Evolutionary conservation across 2,113 vertebrate genomes (phyloP).

Genomic region (Crotalus helleri): DNA sequence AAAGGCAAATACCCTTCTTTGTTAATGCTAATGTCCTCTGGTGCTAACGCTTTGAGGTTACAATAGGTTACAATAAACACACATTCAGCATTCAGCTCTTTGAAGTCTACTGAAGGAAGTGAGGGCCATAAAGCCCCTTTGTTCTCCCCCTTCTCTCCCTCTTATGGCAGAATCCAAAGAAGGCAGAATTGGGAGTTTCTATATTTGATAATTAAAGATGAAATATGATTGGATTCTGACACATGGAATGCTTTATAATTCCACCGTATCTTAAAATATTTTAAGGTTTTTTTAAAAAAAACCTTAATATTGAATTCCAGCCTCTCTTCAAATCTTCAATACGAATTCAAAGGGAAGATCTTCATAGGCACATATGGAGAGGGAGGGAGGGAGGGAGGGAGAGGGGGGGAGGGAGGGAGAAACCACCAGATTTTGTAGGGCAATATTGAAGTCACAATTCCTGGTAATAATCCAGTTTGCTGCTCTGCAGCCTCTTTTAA

Average conservation of each 20-base stretch:
- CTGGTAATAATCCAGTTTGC: fast-evolving
- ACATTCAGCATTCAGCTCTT: no score
- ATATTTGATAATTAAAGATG: no score
- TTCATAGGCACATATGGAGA: slow-evolving; percentile 23
- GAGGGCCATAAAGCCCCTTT: no score
- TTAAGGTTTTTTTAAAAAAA: neutral
- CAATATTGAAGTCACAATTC: slow-evolving; percentile 1
- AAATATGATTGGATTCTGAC: no score
- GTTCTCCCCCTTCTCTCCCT: no score
- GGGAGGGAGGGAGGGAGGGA: neutral
- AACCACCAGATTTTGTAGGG: neutral
- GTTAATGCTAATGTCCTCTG: no score
- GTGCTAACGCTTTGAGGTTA: no score
- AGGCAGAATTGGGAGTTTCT: no score
- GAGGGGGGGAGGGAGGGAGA: neutral
- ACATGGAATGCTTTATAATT: neutral
- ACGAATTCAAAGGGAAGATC: slow-evolving; percentile 13
- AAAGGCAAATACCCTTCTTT: no score
- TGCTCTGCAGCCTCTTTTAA: neutral
- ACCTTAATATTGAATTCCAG: neutral
- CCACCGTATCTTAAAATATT: neutral
- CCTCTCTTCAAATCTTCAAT: slow-evolving; percentile 10
- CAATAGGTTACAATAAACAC: no score
- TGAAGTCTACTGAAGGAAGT: no score
- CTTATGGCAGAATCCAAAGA: no score